Percentiles rank a stretch among this genome's conserved stretches.
These are phyloP conservation scores for Drosophila funebris DNA, from an alignment of 1,140 invertebrate genomes.

Conservation along the genomic window DNA sequence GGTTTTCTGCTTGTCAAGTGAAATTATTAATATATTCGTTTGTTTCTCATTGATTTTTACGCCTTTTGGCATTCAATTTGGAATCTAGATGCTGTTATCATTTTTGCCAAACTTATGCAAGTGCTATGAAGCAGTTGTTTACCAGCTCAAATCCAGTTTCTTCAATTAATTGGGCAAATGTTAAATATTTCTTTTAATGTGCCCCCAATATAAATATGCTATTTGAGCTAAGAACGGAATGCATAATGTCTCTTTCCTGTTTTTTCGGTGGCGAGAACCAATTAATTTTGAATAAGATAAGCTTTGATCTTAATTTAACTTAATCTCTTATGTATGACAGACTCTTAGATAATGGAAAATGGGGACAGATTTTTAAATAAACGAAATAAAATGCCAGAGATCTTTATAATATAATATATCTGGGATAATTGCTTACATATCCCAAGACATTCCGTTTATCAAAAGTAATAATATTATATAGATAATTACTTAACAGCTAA, in stretches of 20 bases:
- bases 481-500: no score
- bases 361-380: no score
- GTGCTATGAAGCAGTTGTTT: background rate
- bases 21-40: slow-evolving; percentile 36
- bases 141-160: slow-evolving; percentile 24
- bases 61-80: slow-evolving; percentile 66
- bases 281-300: background rate
- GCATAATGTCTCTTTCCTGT: background rate
- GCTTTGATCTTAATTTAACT: background rate
- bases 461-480: no score
- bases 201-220: background rate
- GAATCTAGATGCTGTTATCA: slow-evolving; percentile 20
- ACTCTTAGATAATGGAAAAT: no score
- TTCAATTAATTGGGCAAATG: background rate
- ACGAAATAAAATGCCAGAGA: no score
- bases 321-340: no score
- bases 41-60: slow-evolving; percentile 40
- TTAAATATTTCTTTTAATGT: slow-evolving; percentile 1
- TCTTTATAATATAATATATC: no score
- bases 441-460: no score
- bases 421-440: no score
- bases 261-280: background rate
- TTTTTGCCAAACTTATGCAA: background rate
- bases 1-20: slow-evolving; percentile 31
- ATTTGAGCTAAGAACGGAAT: background rate